phyloP scores from a whole-genome alignment of 2,888 invertebrate genomes.

The Agonopterix alstromeriana region DNA sequence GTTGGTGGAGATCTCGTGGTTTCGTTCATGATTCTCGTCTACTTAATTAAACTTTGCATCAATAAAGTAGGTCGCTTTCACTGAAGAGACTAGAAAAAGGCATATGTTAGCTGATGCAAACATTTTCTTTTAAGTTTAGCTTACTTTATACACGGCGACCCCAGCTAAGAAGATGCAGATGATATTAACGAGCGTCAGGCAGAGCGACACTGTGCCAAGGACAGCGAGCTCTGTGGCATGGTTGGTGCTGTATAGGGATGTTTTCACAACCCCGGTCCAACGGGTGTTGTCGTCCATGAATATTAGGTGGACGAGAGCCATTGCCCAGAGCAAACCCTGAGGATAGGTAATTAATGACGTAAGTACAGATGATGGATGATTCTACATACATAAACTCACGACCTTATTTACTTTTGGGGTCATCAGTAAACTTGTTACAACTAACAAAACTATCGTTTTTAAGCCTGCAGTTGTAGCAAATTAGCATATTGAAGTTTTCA shows the following conservation, averaged over 20 bases:
- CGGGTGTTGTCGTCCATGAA: slow-evolving; percentile 58
- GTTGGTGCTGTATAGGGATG: slow-evolving; percentile 74
- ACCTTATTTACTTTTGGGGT: no score
- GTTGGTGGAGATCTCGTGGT: no score
- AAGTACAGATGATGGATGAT: background rate
- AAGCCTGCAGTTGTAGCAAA: no score
- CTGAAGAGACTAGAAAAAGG: no score
- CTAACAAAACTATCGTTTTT: no score
- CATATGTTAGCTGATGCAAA: no score
- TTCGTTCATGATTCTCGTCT: no score
- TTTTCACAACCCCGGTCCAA: slow-evolving; percentile 50
- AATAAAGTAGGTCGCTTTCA: no score
- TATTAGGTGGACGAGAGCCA: slow-evolving; percentile 74
- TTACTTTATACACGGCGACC: slow-evolving; percentile 81
- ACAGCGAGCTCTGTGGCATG: slow-evolving; percentile 78
- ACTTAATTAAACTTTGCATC: no score
- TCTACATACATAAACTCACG: background rate
- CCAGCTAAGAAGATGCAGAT: slow-evolving; percentile 83
- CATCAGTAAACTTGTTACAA: no score
- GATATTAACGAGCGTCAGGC: slow-evolving; percentile 84
- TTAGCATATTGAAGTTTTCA: no score
- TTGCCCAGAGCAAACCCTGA: slow-evolving; percentile 80
- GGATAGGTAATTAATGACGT: slow-evolving; percentile 13
- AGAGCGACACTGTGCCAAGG: slow-evolving; percentile 82
- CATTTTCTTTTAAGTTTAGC: background rate